A percentile compares a stretch with the other conserved stretches of the same genome.
phyloP scores from a whole-genome alignment of 1,140 invertebrate species.

The Aculops lycopersici region DNA sequence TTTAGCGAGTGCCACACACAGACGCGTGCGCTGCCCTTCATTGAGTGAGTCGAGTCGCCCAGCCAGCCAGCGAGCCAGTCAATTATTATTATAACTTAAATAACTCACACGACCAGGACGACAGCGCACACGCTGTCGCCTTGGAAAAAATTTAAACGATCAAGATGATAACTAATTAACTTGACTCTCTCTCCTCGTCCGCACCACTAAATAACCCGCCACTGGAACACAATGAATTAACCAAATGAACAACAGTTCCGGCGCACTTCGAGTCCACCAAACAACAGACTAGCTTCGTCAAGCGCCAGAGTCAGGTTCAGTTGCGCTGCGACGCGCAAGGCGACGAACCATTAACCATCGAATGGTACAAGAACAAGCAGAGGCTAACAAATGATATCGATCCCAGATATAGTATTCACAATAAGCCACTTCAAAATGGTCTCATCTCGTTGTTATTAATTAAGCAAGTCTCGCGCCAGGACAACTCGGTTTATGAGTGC shows the following conservation, averaged over 20 bases:
- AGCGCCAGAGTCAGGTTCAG: background rate
- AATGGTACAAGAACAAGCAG: background rate
- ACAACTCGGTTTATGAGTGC: background rate
- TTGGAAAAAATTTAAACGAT: too few species aligned
- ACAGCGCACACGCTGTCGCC: too few species aligned
- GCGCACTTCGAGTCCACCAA: background rate
- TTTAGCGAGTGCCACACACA: too few species aligned
- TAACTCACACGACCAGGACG: too few species aligned
- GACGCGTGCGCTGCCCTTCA: too few species aligned
- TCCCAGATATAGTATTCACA: background rate
- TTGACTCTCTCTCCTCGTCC: too few species aligned
- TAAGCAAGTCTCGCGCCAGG: background rate
- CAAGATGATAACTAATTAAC: background rate
- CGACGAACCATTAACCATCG: background rate
- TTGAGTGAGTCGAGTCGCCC: too few species aligned
- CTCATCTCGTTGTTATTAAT: background rate
- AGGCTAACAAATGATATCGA: background rate
- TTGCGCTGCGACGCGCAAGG: background rate
- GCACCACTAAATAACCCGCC: too few species aligned
- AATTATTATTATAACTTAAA: too few species aligned
- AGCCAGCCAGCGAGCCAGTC: too few species aligned
- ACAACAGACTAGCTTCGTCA: background rate
- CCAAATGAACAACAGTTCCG: background rate
- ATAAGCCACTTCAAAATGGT: background rate
- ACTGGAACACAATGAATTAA: too few species aligned